Evolutionary conservation across 2,888 invertebrate species (phyloP).

Genomic region (Ophioninae sp.): DNA sequence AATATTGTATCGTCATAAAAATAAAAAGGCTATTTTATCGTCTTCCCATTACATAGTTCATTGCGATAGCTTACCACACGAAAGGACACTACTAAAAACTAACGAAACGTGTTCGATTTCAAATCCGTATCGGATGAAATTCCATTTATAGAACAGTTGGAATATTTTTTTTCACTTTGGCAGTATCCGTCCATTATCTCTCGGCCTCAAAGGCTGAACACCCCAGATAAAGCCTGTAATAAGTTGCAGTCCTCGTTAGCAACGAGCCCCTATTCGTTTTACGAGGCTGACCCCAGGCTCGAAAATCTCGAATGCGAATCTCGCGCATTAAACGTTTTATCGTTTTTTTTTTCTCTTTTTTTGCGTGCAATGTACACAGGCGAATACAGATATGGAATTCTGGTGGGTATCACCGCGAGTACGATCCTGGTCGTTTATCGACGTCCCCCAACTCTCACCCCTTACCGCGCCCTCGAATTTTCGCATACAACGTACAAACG

Average conservation of each 20-base stretch:
- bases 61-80: not conserved
- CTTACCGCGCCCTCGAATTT: not conserved
- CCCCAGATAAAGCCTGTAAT: slow-evolving; percentile 6
- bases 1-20: not conserved
- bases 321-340: slow-evolving; percentile 51
- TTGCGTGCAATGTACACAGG: not conserved
- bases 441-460: slow-evolving; percentile 44
- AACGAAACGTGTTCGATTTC: too few species aligned
- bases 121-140: not conserved
- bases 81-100: not conserved
- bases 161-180: slow-evolving; percentile 14
- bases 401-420: slow-evolving; percentile 45
- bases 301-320: slow-evolving; percentile 52
- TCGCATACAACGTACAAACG: slow-evolving; percentile 39
- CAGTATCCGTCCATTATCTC: not conserved
- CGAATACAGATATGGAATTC: slow-evolving; percentile 7
- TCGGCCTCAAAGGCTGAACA: not conserved
- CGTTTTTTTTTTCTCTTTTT: slow-evolving; percentile 3
- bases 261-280: slow-evolving; percentile 31
- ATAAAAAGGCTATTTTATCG: not conserved
- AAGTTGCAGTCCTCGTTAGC: slow-evolving; percentile 30
- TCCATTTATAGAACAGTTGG: not conserved
- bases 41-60: not conserved
- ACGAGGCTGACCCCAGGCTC: slow-evolving; percentile 45
- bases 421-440: slow-evolving; percentile 55